Evolutionary conservation across 30 jellyfish, hydroid and myxozoan species (phyloP).

Genomic region (Turritopsis rubra): DNA sequence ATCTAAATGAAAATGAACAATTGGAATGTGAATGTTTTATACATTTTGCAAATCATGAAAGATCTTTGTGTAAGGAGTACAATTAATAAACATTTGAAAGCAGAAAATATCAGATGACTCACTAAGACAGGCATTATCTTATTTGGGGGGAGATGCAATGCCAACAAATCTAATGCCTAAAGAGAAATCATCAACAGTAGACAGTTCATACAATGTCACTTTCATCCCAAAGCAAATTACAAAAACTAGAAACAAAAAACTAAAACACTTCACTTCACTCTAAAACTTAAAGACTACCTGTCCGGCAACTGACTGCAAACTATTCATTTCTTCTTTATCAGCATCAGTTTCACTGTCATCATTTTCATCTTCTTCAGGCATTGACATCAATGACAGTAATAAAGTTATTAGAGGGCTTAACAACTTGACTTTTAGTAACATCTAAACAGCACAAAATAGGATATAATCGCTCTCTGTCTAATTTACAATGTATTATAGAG

Average conservation of each 20-base stretch:
- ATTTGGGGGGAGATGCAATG: slow-evolving; percentile 78
- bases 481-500: background rate
- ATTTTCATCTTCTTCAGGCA: slow-evolving; percentile 54
- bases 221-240: no score
- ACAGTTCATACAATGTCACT: background rate
- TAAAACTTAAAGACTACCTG: slow-evolving; percentile 36
- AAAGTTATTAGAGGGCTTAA: slow-evolving; percentile 65
- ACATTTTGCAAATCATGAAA: no score
- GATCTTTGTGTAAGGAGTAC: no score
- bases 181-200: background rate
- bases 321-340: slow-evolving; percentile 51
- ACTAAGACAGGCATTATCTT: slow-evolving; percentile 71
- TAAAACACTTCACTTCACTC: background rate
- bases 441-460: slow-evolving; percentile 42
- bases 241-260: no score
- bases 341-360: slow-evolving; percentile 49
- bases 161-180: slow-evolving; percentile 79
- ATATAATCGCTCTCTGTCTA: background rate
- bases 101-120: slow-evolving; percentile 2
- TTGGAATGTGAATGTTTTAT: background rate
- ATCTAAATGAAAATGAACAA: slow-evolving; percentile 36
- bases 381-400: slow-evolving; percentile 61
- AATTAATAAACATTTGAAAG: no score
- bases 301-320: slow-evolving; percentile 81
- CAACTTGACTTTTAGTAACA: slow-evolving; percentile 60